Conservation (phyloP, 2,888 invertebrate genomes). For the Poecilobothrus nobilitatus region DNA sequence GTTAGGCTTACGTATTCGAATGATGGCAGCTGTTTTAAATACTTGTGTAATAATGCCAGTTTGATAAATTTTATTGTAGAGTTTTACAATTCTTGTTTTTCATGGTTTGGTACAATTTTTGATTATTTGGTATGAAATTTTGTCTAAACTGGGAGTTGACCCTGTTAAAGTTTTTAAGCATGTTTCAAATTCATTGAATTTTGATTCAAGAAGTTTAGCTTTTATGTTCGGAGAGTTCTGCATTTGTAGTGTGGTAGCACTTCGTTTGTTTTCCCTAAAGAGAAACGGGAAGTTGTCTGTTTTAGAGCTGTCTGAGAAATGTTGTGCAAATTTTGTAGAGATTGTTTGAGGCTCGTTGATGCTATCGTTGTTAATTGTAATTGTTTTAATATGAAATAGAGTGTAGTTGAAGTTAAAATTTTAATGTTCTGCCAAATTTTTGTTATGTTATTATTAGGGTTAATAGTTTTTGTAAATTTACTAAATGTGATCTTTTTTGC, state of each 20-base stretch:
- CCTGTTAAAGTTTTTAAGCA: neutral
- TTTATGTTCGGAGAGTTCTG: neutral
- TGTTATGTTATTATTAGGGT: neutral
- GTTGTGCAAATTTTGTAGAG: too few species aligned
- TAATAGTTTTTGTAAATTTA: constrained; percentile 9
- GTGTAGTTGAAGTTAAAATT: neutral
- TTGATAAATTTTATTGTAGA: too few species aligned
- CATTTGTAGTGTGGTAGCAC: neutral
- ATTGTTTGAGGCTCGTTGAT: too few species aligned
- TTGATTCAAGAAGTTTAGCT: neutral
- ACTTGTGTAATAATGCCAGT: too few species aligned
- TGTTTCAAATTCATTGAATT: neutral
- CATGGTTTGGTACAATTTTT: neutral
- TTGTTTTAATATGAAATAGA: too few species aligned
- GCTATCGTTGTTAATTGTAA: too few species aligned
- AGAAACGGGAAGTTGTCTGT: neutral
- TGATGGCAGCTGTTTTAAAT: too few species aligned
- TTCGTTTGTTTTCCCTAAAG: neutral
- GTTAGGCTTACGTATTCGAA: too few species aligned
- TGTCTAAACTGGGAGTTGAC: neutral
- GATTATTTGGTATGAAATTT: neutral
- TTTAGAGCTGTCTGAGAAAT: neutral
- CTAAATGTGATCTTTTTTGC: neutral
- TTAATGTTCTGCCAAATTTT: neutral
- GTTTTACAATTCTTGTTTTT: neutral